phyloP scores from a whole-genome alignment of 1,140 invertebrate genomes.

The Choristoneura fumiferana region DNA sequence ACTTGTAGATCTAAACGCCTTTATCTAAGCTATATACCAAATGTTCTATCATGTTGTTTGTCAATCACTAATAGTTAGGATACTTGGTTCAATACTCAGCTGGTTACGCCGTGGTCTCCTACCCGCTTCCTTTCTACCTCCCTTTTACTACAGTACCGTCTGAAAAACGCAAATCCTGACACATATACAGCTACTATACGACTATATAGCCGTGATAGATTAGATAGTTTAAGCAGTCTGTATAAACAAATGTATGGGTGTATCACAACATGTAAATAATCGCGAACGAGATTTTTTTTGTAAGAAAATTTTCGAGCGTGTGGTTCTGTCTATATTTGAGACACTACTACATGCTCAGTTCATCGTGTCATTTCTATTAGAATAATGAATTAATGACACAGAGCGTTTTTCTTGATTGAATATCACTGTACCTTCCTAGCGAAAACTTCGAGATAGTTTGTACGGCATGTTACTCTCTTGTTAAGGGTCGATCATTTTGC shows the following conservation, averaged over 20 bases:
- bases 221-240: constrained; percentile 8
- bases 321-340: no score
- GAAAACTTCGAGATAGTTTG: constrained; percentile 1
- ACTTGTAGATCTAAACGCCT: neutral
- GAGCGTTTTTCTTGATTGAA: neutral
- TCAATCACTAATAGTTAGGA: no score
- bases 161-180: neutral
- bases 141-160: neutral
- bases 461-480: constrained; percentile 1
- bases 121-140: neutral
- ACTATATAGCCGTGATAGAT: constrained; percentile 1
- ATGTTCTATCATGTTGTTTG: neutral
- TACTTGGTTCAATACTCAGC: constrained; percentile 1
- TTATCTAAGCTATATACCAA: neutral
- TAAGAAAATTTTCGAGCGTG: no score
- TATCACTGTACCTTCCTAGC: constrained; percentile 7
- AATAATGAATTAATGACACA: neutral
- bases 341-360: no score
- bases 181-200: neutral
- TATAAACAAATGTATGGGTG: neutral
- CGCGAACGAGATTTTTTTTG: no score
- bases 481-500: constrained; percentile 11
- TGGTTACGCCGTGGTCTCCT: neutral
- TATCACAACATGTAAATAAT: no score
- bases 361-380: no score